Percentiles rank a stretch among this genome's conserved stretches.
phyloP scores from a whole-genome alignment of 53 echinoderm and acorn worm genomes.

The Zoroaster sp. region DNA sequence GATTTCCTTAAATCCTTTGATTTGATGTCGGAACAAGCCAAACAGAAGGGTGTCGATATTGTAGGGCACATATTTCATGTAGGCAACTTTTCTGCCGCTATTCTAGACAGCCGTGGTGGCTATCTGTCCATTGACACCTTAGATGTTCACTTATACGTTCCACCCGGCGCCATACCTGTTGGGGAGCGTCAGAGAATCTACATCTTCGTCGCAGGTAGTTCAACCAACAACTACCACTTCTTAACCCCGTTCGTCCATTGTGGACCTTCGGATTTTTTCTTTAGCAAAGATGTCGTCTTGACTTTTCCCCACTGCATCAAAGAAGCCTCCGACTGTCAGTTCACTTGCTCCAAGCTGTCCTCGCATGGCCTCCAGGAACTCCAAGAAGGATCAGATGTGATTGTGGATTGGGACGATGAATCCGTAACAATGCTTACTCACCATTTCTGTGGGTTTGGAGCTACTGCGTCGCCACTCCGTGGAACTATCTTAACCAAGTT shows the following conservation, averaged over 20 bases:
- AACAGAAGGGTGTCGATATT: not conserved
- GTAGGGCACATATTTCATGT: not conserved
- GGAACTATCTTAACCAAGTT: not conserved
- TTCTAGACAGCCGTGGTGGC: slow-evolving; percentile 25
- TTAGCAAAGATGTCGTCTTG: not conserved
- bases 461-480: not conserved
- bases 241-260: slow-evolving; percentile 31
- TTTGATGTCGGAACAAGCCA: not conserved
- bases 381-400: not conserved
- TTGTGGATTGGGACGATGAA: not conserved
- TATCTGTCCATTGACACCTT: slow-evolving; percentile 22
- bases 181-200: not conserved
- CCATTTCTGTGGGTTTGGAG: slow-evolving; percentile 15
- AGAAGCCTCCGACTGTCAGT: not conserved
- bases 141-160: slow-evolving; percentile 19
- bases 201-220: not conserved
- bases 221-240: not conserved
- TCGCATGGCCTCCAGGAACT: not conserved
- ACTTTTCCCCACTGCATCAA: slow-evolving; percentile 29
- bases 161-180: slow-evolving; percentile 1
- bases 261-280: not conserved
- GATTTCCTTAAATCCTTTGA: not conserved
- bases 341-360: not conserved
- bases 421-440: not conserved
- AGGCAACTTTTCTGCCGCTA: slow-evolving; percentile 33